Evolutionary conservation across 30 jellyfish, hydroid and myxozoan species (phyloP).

Genomic region (Catostylus mosaicus): DNA sequence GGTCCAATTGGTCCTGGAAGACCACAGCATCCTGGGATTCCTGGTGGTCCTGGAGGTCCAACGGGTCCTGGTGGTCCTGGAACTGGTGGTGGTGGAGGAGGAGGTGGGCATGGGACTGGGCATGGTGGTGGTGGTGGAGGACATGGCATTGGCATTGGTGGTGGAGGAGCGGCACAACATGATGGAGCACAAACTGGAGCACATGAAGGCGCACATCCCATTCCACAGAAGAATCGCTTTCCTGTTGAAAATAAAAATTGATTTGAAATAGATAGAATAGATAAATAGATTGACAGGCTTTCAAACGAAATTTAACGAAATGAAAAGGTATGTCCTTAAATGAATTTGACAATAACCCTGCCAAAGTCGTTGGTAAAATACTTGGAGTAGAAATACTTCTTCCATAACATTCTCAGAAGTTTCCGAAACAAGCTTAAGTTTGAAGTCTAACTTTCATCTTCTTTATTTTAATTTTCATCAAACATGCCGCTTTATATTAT

Average conservation of each 20-base stretch:
- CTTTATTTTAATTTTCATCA: no score
- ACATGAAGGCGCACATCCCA: conserved; percentile 83
- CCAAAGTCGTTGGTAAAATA: no score
- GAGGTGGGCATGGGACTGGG: conserved; percentile 89
- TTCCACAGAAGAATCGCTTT: conserved; percentile 79
- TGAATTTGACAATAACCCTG: no score
- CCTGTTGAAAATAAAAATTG: conserved; percentile 28
- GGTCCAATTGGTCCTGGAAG: conserved; percentile 99
- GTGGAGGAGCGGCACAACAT: conserved; percentile 76
- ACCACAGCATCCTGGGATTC: conserved; percentile 97
- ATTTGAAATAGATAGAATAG: no score
- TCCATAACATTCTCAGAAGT: no score
- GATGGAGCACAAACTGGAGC: conserved; percentile 79
- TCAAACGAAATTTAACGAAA: no score
- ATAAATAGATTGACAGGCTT: no score
- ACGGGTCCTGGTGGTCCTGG: conserved; percentile 96
- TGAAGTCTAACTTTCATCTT: no score
- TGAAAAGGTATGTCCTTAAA: no score
- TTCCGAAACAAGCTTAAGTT: no score
- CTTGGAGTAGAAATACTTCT: no score
- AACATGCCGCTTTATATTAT: no score
- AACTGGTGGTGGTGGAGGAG: conserved; percentile 93
- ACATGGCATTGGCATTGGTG: conserved; percentile 63
- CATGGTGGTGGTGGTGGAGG: conserved; percentile 88
- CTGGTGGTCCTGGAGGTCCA: conserved; percentile 97